Percentiles rank a stretch among this genome's conserved stretches.
phyloP scores from a whole-genome alignment of 2,888 invertebrate species.

The Patella ulyssiponensis region DNA sequence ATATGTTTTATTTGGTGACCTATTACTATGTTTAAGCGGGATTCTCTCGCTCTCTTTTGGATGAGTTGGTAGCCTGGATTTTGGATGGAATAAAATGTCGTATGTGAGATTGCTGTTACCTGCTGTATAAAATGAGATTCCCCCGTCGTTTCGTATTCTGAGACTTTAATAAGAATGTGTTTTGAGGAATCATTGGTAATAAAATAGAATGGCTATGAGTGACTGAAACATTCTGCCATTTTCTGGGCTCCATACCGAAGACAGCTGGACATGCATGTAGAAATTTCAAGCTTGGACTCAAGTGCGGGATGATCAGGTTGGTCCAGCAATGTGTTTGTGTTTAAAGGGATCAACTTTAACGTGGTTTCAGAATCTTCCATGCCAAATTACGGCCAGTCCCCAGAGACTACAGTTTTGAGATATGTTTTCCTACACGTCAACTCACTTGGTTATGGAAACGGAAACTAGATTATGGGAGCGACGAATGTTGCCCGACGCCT shows the following conservation, averaged over 20 bases:
- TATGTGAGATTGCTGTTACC: too few relatives aligned
- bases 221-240: not conserved
- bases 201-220: not conserved
- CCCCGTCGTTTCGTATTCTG: not conserved
- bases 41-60: not conserved
- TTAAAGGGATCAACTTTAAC: not conserved
- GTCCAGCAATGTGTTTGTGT: slow-evolving; percentile 4
- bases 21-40: not conserved
- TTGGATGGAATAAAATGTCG: not conserved
- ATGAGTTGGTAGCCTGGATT: not conserved
- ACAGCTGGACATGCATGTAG: not conserved
- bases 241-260: not conserved
- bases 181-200: not conserved
- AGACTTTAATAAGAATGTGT: not conserved
- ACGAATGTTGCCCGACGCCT: not conserved
- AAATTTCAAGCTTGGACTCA: not conserved
- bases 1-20: not conserved
- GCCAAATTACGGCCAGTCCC: not conserved
- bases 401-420: slow-evolving; percentile 4
- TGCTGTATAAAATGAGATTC: too few relatives aligned
- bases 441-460: not conserved
- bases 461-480: not conserved
- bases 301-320: not conserved
- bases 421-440: not conserved
- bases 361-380: not conserved